Base-by-base conservation (phyloP, 2,888 invertebrate genomes). In the Andrena flavipes region DNA sequence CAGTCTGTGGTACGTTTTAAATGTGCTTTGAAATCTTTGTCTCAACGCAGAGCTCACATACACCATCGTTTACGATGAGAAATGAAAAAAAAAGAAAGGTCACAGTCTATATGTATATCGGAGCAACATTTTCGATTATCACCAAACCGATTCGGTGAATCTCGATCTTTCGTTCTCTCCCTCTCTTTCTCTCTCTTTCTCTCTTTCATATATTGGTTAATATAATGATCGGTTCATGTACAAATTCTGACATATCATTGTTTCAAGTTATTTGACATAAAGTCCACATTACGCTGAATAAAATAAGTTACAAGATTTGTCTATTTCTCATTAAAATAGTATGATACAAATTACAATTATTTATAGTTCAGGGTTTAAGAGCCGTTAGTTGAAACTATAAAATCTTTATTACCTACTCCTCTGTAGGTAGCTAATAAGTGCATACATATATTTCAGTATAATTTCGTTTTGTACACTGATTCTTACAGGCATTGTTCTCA, bases 331-430 rank as follows among this genome's bases (percentile, higher is more conserved):
- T 85, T 90, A 92, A 91, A 90, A 90, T 91, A 91, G 91, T 90
- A 91, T 91, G 86, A 88, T 92, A 92, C 90, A 92, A 92, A 92
- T 92, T 92, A 92, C 90, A 92, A 89, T 90, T 91, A 92, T 90
- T 91, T 91, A 90, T 91, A 91, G 87, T 90, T 71, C 82, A 88
- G 90, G 91, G 91, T 91, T 82, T 90, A 91, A 92, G 92, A 91
- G 92, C 91, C 92, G 91, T 92, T 89, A 90, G 91, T 87, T 80
- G 72, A 88, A 89, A 90, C 83, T 89, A 89, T 84, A 90, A 90
- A 91, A 89, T 89, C 89, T 89, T 90, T 84, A 60, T 78, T 82
- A 82, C 64, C 63, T 65, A 72, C 80, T 84, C 26, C 23, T 69
- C 64, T 64, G 51, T n/a, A 30, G 48, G 33, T 70, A 63, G 71